Evolutionary conservation across 2,113 vertebrate genomes (phyloP), one percentile per base, ranked within the genome.

Genomic region (Oryzias melastigma): DNA sequence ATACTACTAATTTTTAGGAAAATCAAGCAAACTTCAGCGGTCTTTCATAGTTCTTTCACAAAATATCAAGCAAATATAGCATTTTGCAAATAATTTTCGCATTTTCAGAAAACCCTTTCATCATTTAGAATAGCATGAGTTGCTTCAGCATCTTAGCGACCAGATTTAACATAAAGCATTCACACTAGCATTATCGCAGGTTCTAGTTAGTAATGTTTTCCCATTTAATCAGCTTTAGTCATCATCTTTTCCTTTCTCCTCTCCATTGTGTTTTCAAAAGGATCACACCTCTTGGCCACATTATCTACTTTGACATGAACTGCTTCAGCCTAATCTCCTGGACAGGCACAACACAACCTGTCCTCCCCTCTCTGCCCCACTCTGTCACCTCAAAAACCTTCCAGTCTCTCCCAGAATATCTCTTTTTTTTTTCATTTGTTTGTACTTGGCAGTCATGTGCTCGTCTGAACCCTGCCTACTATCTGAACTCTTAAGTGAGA

Each of bases 291-390:
- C 42, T 29, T 74, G 74, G 58, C 78, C 72, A 66, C 14, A 17
- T 19, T 62, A 44, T 47, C 62, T 43, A 46, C 44, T 62, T 79
- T 67, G 54, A 63, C 58, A 63, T 47, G 24, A 44, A 14, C 58
- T 27, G 67, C 65, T 52, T 62, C 20, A 22, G 22, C 59, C 44
- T 82, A 75, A 77, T 83, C 67, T 75, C 50, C 53, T 55, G 16
- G 58, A 73, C 78, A 65, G 49, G 71, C 59, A 17, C 73, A 60
- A 66, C 58, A 2, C 29, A 7, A 53, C 53, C 50, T 10, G 19
- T 17, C 29, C 41, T 59, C 50, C 35, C 18, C 49, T 25, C 12
- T 20, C 43, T 65, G 27, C 19, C 46, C 66, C 58, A 55, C 65
- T 69, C 52, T 74, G 44, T 71, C 61, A 42, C 40, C 46, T 59